Base-by-base conservation (phyloP, 2,113 vertebrate genomes). In the Notarius lentiginosus region DNA sequence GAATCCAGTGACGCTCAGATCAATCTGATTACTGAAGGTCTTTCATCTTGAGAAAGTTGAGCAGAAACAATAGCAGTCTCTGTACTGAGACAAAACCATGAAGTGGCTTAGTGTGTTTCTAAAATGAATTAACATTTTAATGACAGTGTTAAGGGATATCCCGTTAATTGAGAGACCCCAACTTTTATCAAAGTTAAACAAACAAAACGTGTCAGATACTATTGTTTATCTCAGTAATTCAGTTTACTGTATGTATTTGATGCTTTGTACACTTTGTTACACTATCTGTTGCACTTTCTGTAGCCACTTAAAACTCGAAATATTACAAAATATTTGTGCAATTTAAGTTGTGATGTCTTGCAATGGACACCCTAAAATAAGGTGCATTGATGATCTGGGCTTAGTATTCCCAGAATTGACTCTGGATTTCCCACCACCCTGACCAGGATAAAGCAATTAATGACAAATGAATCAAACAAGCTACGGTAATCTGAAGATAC, bases 1-100 rank as follows among this genome's bases (percentile, higher is more conserved):
- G 30, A 61, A 47, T 11, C 6, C 79, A 61, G 27, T 66, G 92
- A 89, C 91, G 88, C 87, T 91, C 89, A 92, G 93, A 91, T 93
- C 89, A 87, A 94, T 94, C 91, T 91, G 90, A 94, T 95, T 94
- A 95, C 91, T 89, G 89, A 91, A 92, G 89, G 90, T 47, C 89
- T 91, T 90, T 90, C 86, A 84, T 79, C 82, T 87, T 90, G 83
- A 91, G 85, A 92, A 90, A 82, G 84, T 89, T 81, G 82, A 90
- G 66, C 82, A 89, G 84, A 66, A 89, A 90, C 87, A 91, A 90
- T 90, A 81, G 87, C 81, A 63, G 72, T 84, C 88, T 41, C 84
- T 84, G 66, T 68, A 89, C 63, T 53, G 82, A 85, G 82, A 84
- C 58, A 85, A 51, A 79, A 83, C 75, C 87, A 85, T 75, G 81